A percentile compares a stretch with the other conserved stretches of the same genome.
Evolutionary conservation across 2,113 vertebrate species (phyloP).

Genomic region (Thamnaconus septentrionalis): DNA sequence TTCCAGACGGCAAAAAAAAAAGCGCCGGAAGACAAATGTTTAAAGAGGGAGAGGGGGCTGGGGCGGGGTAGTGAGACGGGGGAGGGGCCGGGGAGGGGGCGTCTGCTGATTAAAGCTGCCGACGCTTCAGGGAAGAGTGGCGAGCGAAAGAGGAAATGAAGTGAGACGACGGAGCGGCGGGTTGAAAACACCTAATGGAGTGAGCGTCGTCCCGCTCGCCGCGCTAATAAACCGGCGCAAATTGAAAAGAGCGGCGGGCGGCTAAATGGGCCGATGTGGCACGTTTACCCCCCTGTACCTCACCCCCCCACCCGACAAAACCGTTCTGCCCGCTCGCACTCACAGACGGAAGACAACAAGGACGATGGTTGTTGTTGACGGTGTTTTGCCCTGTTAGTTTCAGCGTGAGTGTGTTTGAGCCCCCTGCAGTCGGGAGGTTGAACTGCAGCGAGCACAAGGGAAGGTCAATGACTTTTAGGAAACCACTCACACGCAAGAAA

Average conservation of each 20-base stretch:
- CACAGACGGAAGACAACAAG: no score
- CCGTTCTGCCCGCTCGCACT: no score
- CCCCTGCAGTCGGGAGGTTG: no score
- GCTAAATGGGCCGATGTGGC: conserved; percentile 70
- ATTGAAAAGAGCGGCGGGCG: conserved; percentile 72
- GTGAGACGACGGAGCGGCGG: conserved; percentile 60
- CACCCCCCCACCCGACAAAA: background rate
- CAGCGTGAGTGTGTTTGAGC: no score
- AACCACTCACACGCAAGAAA: no score
- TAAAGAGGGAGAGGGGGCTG: conserved; percentile 42
- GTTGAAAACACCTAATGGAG: conserved; percentile 74
- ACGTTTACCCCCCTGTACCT: conserved; percentile 45
- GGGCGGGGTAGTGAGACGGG: no score
- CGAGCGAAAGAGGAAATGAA: conserved; percentile 67
- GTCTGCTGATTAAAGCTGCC: conserved; percentile 52
- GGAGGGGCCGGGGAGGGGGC: conserved; percentile 6
- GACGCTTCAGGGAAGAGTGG: conserved; percentile 54
- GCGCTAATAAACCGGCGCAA: conserved; percentile 73
- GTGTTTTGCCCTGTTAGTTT: no score
- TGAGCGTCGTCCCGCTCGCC: conserved; percentile 49
- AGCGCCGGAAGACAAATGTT: conserved; percentile 56
- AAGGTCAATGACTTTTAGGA: no score
- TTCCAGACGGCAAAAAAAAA: conserved; percentile 42
- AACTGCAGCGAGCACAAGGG: no score
- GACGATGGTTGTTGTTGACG: no score